A percentile compares a stretch with the other conserved stretches of the same genome.
These are phyloP conservation scores for Clinocottus analis DNA, from an alignment of 2,113 vertebrate genomes.

Conservation along the genomic window DNA sequence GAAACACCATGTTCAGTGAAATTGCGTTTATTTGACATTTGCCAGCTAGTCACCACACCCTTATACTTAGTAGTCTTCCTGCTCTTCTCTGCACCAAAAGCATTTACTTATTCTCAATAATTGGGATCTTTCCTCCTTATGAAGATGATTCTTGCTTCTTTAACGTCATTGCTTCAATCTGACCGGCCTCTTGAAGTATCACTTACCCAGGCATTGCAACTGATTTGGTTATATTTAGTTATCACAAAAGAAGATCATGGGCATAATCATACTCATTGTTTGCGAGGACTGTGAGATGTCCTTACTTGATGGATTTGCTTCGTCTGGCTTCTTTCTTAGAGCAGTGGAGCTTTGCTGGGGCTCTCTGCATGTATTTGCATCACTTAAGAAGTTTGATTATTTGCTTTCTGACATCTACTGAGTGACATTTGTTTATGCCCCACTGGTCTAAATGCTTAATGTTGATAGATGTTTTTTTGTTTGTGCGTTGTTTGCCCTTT, in stretches of 20 bases:
- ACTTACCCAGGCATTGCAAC: background rate
- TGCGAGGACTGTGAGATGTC: background rate
- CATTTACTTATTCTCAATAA: background rate
- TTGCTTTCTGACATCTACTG: slow-evolving; percentile 3
- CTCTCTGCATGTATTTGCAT: background rate
- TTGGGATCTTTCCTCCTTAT: background rate
- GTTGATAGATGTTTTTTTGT: background rate
- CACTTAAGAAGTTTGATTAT: slow-evolving; percentile 1
- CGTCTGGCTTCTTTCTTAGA: background rate
- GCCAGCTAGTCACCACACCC: background rate
- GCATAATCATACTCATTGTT: background rate
- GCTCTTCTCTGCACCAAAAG: background rate
- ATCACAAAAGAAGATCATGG: background rate
- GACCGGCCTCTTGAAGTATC: background rate
- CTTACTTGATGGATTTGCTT: background rate
- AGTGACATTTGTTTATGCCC: slow-evolving; percentile 17
- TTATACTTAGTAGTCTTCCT: background rate
- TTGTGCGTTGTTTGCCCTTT: slow-evolving; percentile 16
- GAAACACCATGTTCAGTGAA: background rate
- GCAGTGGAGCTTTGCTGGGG: background rate
- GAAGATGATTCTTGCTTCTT: background rate
- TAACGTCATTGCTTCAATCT: background rate
- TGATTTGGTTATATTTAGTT: background rate
- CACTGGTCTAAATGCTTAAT: slow-evolving; percentile 16
- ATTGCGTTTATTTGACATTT: background rate